Base-by-base conservation (phyloP, 2,888 invertebrate genomes). In the Busseola fusca region DNA sequence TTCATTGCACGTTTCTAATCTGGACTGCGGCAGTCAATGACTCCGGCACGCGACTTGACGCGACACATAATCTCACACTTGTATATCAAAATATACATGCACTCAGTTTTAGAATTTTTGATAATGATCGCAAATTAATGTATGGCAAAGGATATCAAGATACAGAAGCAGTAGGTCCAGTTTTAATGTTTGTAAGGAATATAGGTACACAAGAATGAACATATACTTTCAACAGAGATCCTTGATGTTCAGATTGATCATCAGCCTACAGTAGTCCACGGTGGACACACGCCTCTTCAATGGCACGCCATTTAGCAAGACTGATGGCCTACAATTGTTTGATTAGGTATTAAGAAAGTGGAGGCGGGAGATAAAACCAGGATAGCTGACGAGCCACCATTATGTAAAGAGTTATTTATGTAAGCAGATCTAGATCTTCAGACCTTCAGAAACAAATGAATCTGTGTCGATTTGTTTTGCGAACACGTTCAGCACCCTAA, bases 1-100 rank as follows among this genome's bases (percentile, higher is more conserved):
- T 92, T 93, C 94, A 94, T 93, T 90, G 85, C 91, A 93, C 93
- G 94, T 95, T 95, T 94, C 95, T 95, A 95, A 95, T 95, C 95
- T 94, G 90, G 91, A 91, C 85, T 85, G 87, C 90, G 87, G 81
- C 95, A 94, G 94, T 95, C 95, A 95, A 91, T 95, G 95, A 95
- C 95, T 94, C 93, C 93, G 90, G 78, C 84, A 88, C 85, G 85
- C 88, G 86, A 77, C 58, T 73, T 79, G 83, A 87, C 86, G 84
- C 88, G 87, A 78, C 81, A 78, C 69, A 85, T 89, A 34, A 37
- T 37, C 59, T 74, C 67, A 69, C 69, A 84, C 86, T 86, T 81
- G 83, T 81, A 76, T 64, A 74, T 48, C 79, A 73, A 83, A 81
- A 60, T 62, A 68, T 64, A 69, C 63, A 59, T 68, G 80, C 66